Percentiles rank a stretch among this genome's conserved stretches.
Evolutionary conservation across 2,888 invertebrate species (phyloP).

Genomic region (Celastrina argiolus): DNA sequence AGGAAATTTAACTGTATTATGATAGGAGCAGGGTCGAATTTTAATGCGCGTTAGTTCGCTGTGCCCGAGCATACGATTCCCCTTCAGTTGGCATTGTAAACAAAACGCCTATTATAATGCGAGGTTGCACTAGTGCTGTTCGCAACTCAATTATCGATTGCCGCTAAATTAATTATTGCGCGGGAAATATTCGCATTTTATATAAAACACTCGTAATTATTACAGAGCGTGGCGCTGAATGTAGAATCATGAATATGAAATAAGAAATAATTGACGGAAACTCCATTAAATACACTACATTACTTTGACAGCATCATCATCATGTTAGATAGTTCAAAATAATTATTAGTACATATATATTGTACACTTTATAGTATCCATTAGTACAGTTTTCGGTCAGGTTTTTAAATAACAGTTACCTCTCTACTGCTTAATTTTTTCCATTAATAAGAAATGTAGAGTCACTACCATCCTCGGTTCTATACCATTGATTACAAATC

Average conservation of each 20-base stretch:
- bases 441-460: background rate
- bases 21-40: slow-evolving; percentile 38
- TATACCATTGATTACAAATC: background rate
- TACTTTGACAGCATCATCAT: no score
- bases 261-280: background rate
- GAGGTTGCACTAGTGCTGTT: slow-evolving; percentile 50
- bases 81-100: slow-evolving; percentile 71
- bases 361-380: no score
- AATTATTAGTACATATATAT: no score
- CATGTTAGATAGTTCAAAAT: no score
- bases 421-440: no score
- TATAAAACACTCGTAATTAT: background rate
- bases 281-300: no score
- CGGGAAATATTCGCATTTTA: slow-evolving; percentile 1
- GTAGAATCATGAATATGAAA: background rate
- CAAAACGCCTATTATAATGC: slow-evolving; percentile 75
- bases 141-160: slow-evolving; percentile 36
- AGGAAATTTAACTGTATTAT: slow-evolving; percentile 36
- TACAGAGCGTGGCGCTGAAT: background rate
- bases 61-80: slow-evolving; percentile 44
- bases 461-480: no score
- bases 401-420: no score
- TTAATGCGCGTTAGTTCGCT: slow-evolving; percentile 36
- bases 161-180: background rate
- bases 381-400: background rate